These are phyloP conservation scores for Rhamnusium bicolor DNA, from an alignment of 2,888 invertebrate species.

Conservation along the genomic window DNA sequence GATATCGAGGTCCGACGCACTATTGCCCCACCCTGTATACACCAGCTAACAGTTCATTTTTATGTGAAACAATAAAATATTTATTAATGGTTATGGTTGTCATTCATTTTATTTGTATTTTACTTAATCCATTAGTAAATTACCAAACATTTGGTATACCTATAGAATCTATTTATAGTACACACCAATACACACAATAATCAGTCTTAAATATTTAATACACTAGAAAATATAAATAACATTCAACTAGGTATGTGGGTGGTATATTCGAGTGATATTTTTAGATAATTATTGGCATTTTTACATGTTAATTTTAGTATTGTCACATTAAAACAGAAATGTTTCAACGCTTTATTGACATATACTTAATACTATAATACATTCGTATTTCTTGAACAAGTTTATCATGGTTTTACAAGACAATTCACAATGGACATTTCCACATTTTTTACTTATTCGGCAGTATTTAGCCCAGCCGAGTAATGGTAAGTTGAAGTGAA, in stretches of 20 bases:
- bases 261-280: background rate
- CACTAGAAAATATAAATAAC: background rate
- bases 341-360: too few species aligned
- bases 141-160: background rate
- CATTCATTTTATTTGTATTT: background rate
- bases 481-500: too few species aligned
- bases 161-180: background rate
- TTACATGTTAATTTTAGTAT: background rate
- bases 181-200: background rate
- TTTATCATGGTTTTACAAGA: too few species aligned
- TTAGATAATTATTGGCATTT: background rate
- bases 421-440: too few species aligned
- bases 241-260: background rate
- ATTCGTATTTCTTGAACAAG: too few species aligned
- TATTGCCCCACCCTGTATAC: too few species aligned
- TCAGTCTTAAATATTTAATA: background rate
- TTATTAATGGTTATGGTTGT: conserved; percentile 3
- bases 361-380: too few species aligned
- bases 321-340: background rate
- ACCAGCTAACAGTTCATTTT: background rate
- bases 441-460: too few species aligned
- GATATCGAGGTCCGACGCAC: too few species aligned
- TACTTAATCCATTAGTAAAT: conserved; percentile 3
- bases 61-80: background rate
- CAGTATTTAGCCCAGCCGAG: too few species aligned